Conservation (phyloP, 2,113 vertebrate species). For the Lonchura striata region DNA sequence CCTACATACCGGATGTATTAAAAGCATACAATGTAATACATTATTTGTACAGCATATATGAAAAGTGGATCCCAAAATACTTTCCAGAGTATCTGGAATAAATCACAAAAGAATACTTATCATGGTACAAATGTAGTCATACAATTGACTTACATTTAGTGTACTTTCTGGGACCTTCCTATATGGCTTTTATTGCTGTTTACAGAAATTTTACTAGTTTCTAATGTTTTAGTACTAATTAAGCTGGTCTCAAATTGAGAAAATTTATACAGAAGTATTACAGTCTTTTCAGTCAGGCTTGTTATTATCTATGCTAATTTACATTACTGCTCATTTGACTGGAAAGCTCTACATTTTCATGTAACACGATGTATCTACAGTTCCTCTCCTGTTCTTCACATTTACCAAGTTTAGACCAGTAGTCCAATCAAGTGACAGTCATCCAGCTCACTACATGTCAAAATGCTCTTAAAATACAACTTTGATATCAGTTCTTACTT, state of each 20-base stretch:
- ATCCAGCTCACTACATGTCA: not conserved
- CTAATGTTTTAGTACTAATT: not conserved
- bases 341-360: not conserved
- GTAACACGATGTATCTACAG: not conserved
- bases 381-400: not conserved
- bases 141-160: conserved; percentile 43
- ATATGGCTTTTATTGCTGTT: not conserved
- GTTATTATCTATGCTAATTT: not conserved
- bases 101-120: conserved; percentile 26
- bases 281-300: conserved; percentile 2
- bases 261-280: not conserved
- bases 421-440: not conserved
- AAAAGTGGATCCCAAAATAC: conserved; percentile 58
- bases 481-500: not conserved
- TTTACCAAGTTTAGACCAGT: not conserved
- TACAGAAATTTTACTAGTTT: not conserved
- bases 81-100: conserved; percentile 21
- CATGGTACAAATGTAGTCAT: conserved; percentile 26
- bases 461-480: not conserved
- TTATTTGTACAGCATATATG: conserved; percentile 11
- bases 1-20: conserved; percentile 16
- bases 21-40: conserved; percentile 24
- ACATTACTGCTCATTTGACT: not conserved
- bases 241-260: not conserved
- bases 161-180: not conserved